Conservation (phyloP, 2,888 invertebrate species). For the Hypsopygia costalis region DNA sequence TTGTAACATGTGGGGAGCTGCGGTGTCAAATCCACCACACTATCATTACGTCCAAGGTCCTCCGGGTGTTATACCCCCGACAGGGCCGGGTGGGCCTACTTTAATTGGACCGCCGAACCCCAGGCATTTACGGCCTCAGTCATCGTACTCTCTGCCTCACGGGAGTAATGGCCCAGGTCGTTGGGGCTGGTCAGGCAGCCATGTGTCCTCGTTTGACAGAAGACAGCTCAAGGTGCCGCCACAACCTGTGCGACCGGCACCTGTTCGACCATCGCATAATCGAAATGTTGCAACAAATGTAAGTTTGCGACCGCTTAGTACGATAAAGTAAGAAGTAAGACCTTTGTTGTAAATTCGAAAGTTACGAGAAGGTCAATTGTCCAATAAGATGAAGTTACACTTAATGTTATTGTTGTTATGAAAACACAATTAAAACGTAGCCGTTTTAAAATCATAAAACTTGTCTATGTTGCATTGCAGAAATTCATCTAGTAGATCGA, state of each 20-base stretch:
- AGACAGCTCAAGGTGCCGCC: conserved; percentile 71
- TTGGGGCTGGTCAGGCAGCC: conserved; percentile 77
- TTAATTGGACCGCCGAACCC: conserved; percentile 60
- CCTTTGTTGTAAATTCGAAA: too few relatives aligned
- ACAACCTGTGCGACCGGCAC: conserved; percentile 65
- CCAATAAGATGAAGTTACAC: too few relatives aligned
- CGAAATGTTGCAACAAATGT: conserved; percentile 61
- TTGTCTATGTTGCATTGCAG: not conserved
- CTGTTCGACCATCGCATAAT: conserved; percentile 54
- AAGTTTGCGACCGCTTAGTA: too few relatives aligned
- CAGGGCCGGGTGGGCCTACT: conserved; percentile 61
- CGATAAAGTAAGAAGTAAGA: too few relatives aligned
- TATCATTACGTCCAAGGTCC: conserved; percentile 67
- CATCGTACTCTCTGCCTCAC: conserved; percentile 78
- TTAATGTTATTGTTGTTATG: too few relatives aligned
- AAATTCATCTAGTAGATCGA: not conserved
- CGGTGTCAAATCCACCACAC: conserved; percentile 69
- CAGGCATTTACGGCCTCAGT: conserved; percentile 65
- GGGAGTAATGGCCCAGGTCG: conserved; percentile 77
- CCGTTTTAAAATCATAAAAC: not conserved
- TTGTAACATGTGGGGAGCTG: conserved; percentile 70
- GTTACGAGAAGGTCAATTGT: too few relatives aligned
- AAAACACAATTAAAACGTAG: conserved; percentile 5
- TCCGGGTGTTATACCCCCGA: conserved; percentile 45
- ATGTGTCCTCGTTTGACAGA: conserved; percentile 75